Evolutionary conservation across 2,888 invertebrate genomes (phyloP).

Genomic region (Deilephila elpenor): DNA sequence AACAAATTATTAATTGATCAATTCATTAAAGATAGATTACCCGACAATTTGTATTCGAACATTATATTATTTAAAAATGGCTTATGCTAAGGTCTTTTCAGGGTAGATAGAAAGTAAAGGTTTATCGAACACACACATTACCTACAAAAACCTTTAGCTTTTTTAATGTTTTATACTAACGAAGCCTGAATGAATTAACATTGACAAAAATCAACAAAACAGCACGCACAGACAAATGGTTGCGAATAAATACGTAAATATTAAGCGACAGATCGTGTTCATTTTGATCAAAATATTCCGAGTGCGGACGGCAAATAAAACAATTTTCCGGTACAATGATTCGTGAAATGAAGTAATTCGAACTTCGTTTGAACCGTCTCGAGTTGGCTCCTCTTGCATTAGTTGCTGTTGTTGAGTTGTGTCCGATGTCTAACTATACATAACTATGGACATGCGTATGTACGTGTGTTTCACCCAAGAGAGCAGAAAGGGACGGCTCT

Average conservation of each 20-base stretch:
- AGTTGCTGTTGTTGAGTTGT: neutral
- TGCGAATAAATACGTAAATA: neutral
- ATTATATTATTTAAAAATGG: too few species aligned
- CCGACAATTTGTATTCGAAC: too few species aligned
- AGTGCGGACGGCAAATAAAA: constrained; percentile 35
- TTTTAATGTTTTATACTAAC: neutral
- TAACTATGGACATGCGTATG: neutral
- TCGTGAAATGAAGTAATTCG: constrained; percentile 44
- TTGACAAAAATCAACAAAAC: neutral
- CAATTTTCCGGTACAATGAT: constrained; percentile 45
- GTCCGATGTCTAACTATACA: neutral
- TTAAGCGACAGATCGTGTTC: neutral
- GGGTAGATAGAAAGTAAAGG: too few species aligned
- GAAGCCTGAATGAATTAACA: neutral
- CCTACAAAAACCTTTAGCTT: too few species aligned
- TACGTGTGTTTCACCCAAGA: neutral
- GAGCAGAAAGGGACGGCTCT: neutral
- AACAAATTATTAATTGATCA: too few species aligned
- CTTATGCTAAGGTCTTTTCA: too few species aligned
- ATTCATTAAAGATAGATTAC: too few species aligned
- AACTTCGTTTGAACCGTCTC: constrained; percentile 31
- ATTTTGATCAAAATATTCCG: neutral
- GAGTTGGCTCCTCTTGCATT: constrained; percentile 10
- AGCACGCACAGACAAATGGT: neutral
- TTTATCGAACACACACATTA: too few species aligned